These are phyloP conservation scores for Drosophila algonquin DNA, from an alignment of 2,888 invertebrate species.

Conservation along the genomic window DNA sequence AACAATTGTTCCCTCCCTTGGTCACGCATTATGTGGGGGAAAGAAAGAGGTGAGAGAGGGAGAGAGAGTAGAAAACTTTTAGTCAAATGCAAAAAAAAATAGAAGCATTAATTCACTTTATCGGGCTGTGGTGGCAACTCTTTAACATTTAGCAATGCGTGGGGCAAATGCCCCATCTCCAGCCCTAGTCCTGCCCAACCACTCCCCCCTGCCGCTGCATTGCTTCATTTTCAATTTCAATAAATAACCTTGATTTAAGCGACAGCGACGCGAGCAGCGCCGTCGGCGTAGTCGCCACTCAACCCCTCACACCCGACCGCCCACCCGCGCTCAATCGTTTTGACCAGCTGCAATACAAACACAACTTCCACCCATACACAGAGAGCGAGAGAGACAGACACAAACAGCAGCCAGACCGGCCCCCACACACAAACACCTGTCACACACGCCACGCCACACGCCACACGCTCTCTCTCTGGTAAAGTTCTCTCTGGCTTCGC, in stretches of 20 bases:
- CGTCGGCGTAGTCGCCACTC: slow-evolving; percentile 23
- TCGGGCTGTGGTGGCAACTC: slow-evolving; percentile 16
- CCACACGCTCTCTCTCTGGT: slow-evolving; percentile 21
- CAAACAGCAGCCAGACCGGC: slow-evolving; percentile 64
- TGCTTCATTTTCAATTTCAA: slow-evolving; percentile 79
- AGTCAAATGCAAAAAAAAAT: slow-evolving; percentile 32
- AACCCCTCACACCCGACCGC: slow-evolving; percentile 3
- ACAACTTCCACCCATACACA: slow-evolving; percentile 38
- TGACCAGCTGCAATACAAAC: slow-evolving; percentile 70
- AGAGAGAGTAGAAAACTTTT: slow-evolving; percentile 70
- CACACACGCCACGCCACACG: slow-evolving; percentile 44
- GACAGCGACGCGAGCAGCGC: slow-evolving; percentile 62
- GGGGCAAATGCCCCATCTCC: slow-evolving; percentile 21
- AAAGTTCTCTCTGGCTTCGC: slow-evolving; percentile 1
- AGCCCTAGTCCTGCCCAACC: slow-evolving; percentile 17
- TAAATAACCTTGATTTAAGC: slow-evolving; percentile 82
- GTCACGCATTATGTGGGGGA: slow-evolving; percentile 9
- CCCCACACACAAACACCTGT: slow-evolving; percentile 78
- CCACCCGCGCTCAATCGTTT: slow-evolving; percentile 53
- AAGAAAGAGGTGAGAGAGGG: slow-evolving; percentile 51
- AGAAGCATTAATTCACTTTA: slow-evolving; percentile 36
- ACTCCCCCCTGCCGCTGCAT: slow-evolving; percentile 19
- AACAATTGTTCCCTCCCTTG: slow-evolving; percentile 68
- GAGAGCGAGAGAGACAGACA: slow-evolving; percentile 10
- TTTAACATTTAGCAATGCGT: slow-evolving; percentile 37